phyloP scores from a whole-genome alignment of 2,888 invertebrate genomes.

The Hemistola chrysoprasaria region DNA sequence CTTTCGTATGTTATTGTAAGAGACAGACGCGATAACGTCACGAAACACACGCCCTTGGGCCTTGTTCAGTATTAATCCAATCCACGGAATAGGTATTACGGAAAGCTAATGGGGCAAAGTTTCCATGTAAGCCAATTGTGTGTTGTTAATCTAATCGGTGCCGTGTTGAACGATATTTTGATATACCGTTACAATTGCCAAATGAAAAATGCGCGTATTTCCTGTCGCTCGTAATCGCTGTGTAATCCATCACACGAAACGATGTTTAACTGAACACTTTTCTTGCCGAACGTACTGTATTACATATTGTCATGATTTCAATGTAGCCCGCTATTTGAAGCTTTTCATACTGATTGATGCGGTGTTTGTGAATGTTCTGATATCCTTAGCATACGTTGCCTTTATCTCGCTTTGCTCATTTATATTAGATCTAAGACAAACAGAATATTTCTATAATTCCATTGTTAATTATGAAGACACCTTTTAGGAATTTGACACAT shows the following conservation, averaged over 20 bases:
- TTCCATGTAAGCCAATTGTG: conserved; percentile 77
- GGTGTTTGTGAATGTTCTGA: conserved; percentile 28
- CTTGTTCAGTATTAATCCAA: conserved; percentile 66
- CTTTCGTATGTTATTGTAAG: conserved; percentile 51
- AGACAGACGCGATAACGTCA: conserved; percentile 57
- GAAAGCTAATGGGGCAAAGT: conserved; percentile 62
- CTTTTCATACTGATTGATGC: conserved; percentile 48
- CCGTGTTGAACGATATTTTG: conserved; percentile 72
- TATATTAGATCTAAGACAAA: too few relatives aligned
- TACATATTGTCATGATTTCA: conserved; percentile 67
- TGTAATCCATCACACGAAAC: conserved; percentile 76
- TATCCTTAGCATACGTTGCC: too few relatives aligned
- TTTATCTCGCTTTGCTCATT: too few relatives aligned
- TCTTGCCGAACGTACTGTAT: conserved; percentile 47
- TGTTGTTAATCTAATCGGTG: conserved; percentile 75
- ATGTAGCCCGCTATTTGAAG: conserved; percentile 56
- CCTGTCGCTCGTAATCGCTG: conserved; percentile 69
- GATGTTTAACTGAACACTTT: conserved; percentile 49
- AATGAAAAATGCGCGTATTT: conserved; percentile 79
- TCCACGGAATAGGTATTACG: conserved; percentile 56
- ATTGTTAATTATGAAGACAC: too few relatives aligned
- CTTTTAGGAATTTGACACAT: too few relatives aligned
- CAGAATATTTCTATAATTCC: too few relatives aligned
- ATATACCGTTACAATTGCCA: conserved; percentile 74
- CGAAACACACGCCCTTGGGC: conserved; percentile 55